Evolutionary conservation across 2,797 vertebrate genomes (phyloP), one percentile per base, ranked within the genome.

Genomic region (Eospalax fontanierii): DNA sequence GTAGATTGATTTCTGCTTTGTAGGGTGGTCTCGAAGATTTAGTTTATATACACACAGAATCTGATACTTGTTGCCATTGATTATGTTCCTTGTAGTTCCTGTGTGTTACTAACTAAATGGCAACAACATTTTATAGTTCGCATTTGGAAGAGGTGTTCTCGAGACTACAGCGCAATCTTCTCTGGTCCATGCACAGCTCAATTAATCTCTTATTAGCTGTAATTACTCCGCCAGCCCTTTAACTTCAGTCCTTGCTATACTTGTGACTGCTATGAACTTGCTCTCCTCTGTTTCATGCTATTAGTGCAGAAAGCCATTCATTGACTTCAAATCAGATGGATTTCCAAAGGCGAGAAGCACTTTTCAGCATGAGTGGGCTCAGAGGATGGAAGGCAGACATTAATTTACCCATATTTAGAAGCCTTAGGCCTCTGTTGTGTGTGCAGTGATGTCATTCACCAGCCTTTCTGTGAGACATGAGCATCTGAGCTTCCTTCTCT

Each of bases 121-220:
- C 22, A 46, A 28, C 70, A 43, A 14, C 40, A 54, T 93, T 90
- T 76, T 86, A 75, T 63, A 61, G 50, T 91, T 94, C 46, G 28
- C 35, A 66, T 89, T 87, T 86, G 89, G 81, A 89, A 93, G 79
- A 83, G 76, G 10, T 66, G 59, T 50, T 95, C 68, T 83, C 38
- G 82, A 71, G 75, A 83, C 43, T 28, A 18, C 83, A 78, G 8
- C 9, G 22, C 21, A 38, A 19, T 87, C 87, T 93, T 90, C 82
- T 95, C 21, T 89, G 73, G 84, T 95, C 87, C 82, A 73, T 3
- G 11, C 75, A 57, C 68, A 97, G 92, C 89, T 97, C 93, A 96
- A 88, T 97, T 97, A 97, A 94, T 96, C 91, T 97, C 91, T 26
- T 87, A 96, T 95, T 97, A 97, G 84, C 87, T 93, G 2, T 76